Percentiles rank a stretch among this genome's conserved stretches.
phyloP scores from a whole-genome alignment of 2,888 invertebrate species.

The Rhodophaea formosa region DNA sequence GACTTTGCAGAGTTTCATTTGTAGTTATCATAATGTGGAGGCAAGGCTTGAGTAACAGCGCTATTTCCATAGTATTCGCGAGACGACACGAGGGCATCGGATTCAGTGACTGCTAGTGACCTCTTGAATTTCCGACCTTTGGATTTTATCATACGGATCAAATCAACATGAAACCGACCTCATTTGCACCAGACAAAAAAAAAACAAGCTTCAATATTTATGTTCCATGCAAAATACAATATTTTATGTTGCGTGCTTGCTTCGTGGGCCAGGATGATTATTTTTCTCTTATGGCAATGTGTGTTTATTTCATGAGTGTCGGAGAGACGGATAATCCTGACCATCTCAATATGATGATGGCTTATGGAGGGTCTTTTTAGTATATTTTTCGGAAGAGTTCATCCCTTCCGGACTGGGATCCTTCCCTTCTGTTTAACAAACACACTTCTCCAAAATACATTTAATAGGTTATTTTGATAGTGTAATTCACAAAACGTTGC shows the following conservation, averaged over 20 bases:
- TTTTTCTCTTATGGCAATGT: slow-evolving; percentile 32
- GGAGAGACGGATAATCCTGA: neutral
- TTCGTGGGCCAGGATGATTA: slow-evolving; percentile 32
- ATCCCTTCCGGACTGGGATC: no score
- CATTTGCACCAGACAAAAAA: slow-evolving; percentile 14
- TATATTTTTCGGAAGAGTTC: neutral
- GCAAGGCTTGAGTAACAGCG: slow-evolving; percentile 37
- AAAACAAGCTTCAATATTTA: slow-evolving; percentile 34
- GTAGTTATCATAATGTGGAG: slow-evolving; percentile 25
- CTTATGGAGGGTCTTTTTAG: neutral
- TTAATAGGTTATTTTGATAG: no score
- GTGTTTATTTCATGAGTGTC: neutral
- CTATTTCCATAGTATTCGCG: slow-evolving; percentile 36
- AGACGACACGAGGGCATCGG: slow-evolving; percentile 35
- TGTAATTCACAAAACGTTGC: no score
- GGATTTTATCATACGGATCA: slow-evolving; percentile 44
- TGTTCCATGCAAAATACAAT: slow-evolving; percentile 44
- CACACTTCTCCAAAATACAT: no score
- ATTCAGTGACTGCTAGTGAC: slow-evolving; percentile 35
- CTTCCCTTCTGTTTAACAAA: no score
- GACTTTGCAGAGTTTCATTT: slow-evolving; percentile 35
- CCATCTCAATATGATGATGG: neutral
- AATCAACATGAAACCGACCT: slow-evolving; percentile 33
- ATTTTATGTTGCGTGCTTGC: slow-evolving; percentile 29
- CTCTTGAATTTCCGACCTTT: slow-evolving; percentile 45